A percentile compares a stretch with the other conserved stretches of the same genome.
These are phyloP conservation scores for Cheilinus undulatus DNA, from an alignment of 2,113 vertebrate genomes.

Conservation along the genomic window DNA sequence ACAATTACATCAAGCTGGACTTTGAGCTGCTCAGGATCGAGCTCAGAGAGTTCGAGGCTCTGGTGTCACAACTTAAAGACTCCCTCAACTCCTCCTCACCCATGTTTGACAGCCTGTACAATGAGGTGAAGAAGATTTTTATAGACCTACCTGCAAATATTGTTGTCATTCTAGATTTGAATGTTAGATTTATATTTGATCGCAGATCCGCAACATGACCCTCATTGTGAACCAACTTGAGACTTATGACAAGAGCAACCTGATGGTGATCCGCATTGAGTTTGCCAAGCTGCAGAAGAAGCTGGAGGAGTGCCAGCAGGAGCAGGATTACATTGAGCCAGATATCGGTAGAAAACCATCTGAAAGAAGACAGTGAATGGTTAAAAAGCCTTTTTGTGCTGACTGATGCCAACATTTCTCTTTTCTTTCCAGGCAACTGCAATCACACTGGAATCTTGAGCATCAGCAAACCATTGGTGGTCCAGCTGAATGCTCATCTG, in stretches of 20 bases:
- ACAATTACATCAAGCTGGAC: conserved; percentile 79
- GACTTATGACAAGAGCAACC: conserved; percentile 79
- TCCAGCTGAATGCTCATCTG: conserved; percentile 75
- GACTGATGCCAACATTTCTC: not conserved
- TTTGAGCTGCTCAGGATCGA: conserved; percentile 80
- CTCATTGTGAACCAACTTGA: conserved; percentile 81
- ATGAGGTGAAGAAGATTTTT: conserved; percentile 62
- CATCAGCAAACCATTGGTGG: conserved; percentile 71
- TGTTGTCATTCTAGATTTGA: fast-evolving
- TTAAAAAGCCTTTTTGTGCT: no score
- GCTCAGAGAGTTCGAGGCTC: conserved; percentile 75
- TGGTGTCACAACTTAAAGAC: conserved; percentile 75
- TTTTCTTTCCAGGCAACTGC: conserved; percentile 74
- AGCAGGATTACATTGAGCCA: conserved; percentile 67
- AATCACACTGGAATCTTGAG: conserved; percentile 74
- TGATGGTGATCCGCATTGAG: conserved; percentile 79
- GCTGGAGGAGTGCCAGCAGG: conserved; percentile 79
- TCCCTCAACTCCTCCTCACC: conserved; percentile 76
- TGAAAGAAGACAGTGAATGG: not conserved
- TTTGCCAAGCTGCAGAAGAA: conserved; percentile 81
- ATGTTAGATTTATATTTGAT: not conserved
- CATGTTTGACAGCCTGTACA: conserved; percentile 72
- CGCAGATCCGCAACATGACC: conserved; percentile 83
- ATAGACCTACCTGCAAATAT: not conserved
- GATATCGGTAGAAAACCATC: conserved; percentile 68